Evolutionary conservation across 2,113 vertebrate species (phyloP), one percentile per base, ranked within the genome.

Genomic region (Uria lomvia): DNA sequence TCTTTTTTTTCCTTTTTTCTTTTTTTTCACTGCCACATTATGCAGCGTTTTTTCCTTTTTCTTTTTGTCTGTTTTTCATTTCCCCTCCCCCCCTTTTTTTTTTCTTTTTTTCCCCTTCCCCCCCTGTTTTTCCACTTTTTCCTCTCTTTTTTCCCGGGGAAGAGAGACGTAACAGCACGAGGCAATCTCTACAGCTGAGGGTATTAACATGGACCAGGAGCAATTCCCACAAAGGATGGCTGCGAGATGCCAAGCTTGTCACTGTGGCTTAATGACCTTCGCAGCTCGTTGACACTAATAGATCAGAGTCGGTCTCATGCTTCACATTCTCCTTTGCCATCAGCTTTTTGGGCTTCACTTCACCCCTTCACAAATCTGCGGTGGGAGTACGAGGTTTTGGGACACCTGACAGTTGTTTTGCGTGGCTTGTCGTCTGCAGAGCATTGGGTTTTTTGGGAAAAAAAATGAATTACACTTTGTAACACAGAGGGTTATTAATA

Each of bases 291-390:
- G 58, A 40, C 1, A 8, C 5, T 6, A 43, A 72, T 5, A 11
- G 50, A 3, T 3, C 49, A 23, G 43, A 82, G 22, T 8, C 2
- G 2, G 21, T 75, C 52, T 40, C 29, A 0, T 1, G 7, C 62
- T 40, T 47, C 42, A 23, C 13, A 0, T 58, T 23, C 42, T 43
- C 30, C 30, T 40, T 34, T 30, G 29, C 68, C 79, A 67, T 30
- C 5, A 0, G 13, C 2, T 72, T 88, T 81, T 49, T 0, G 15
- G 32, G 19, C 24, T 58, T 49, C 30, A 1, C 34, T 30, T 79
- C 18, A 5, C 18, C 15, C 2, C 7, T 74, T 50, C 2, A 5
- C 34, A 27, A 47, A 63, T 26, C 26, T 0, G 2, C 1, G 11
- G 29, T 18, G 21, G 52, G 40, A 86, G 27, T 11, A 60, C 0